phyloP scores from a whole-genome alignment of 2,797 vertebrate species.

The Lophius americanus region DNA sequence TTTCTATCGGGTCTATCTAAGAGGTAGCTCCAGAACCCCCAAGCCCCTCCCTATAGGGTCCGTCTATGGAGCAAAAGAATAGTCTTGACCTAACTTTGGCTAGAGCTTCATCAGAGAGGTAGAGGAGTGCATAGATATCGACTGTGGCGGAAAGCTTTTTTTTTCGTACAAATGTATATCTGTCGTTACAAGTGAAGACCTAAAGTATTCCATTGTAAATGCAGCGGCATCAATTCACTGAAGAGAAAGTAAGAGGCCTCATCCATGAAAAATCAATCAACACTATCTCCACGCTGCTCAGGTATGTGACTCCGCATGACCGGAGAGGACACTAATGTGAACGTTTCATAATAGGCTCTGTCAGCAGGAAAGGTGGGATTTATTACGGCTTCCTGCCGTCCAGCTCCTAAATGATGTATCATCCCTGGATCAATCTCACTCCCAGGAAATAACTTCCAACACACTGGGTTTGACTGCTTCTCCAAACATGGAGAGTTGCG shows the following conservation, averaged over 20 bases:
- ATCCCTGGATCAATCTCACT: conserved; percentile 1
- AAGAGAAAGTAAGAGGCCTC: conserved; percentile 34
- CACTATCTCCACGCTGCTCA: conserved; percentile 23
- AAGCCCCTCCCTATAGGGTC: too few species aligned
- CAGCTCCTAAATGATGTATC: conserved; percentile 10
- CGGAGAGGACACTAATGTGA: conserved; percentile 1
- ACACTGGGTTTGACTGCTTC: background rate
- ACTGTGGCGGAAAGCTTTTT: conserved; percentile 5
- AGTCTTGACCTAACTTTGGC: too few species aligned
- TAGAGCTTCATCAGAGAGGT: background rate
- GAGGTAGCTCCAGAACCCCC: too few species aligned
- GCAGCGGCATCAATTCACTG: conserved; percentile 32
- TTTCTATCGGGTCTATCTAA: too few species aligned
- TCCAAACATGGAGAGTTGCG: background rate
- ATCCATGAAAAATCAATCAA: conserved; percentile 47
- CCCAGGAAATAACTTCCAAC: background rate
- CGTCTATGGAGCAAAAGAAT: too few species aligned
- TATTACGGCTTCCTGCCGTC: background rate
- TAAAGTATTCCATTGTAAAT: conserved; percentile 26
- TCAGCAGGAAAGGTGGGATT: conserved; percentile 10
- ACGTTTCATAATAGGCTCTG: background rate
- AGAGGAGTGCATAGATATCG: conserved; percentile 3
- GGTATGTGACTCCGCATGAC: conserved; percentile 33
- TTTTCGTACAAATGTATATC: conserved; percentile 17
- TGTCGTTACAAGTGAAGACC: conserved; percentile 33